These are phyloP conservation scores for Chloroceryle aenea DNA, from an alignment of 2,113 vertebrate species.

Conservation along the genomic window DNA sequence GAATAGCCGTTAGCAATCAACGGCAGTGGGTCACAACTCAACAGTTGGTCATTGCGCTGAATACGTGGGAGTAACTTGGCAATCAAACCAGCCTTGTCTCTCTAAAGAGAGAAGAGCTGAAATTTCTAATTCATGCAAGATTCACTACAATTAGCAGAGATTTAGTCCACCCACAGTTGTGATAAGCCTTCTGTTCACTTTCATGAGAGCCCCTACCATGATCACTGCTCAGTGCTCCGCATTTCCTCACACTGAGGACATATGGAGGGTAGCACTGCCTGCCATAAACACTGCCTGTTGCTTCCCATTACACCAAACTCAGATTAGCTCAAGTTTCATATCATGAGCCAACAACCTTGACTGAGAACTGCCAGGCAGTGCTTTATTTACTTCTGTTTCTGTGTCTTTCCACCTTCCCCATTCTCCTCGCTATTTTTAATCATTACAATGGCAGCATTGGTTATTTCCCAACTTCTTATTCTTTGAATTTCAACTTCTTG, in stretches of 20 bases:
- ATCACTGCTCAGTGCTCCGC: not conserved
- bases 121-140: conserved; percentile 2
- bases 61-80: not conserved
- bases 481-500: not conserved
- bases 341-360: not conserved
- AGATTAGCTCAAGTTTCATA: not conserved
- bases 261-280: not conserved
- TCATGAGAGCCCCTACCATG: not conserved
- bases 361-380: not conserved
- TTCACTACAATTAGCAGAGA: conserved; percentile 2
- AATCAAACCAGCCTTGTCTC: not conserved
- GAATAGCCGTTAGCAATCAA: not conserved
- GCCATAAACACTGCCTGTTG: not conserved
- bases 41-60: not conserved
- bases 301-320: not conserved
- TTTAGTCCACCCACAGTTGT: not conserved
- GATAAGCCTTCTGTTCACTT: conserved; percentile 6
- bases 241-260: not conserved
- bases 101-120: not conserved
- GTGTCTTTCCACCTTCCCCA: not conserved
- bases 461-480: not conserved
- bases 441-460: not conserved
- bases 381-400: not conserved
- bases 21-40: not conserved
- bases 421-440: not conserved